These are phyloP conservation scores for Macaca mulatta DNA, from an alignment of 2,113 vertebrate genomes.

Conservation along the genomic window DNA sequence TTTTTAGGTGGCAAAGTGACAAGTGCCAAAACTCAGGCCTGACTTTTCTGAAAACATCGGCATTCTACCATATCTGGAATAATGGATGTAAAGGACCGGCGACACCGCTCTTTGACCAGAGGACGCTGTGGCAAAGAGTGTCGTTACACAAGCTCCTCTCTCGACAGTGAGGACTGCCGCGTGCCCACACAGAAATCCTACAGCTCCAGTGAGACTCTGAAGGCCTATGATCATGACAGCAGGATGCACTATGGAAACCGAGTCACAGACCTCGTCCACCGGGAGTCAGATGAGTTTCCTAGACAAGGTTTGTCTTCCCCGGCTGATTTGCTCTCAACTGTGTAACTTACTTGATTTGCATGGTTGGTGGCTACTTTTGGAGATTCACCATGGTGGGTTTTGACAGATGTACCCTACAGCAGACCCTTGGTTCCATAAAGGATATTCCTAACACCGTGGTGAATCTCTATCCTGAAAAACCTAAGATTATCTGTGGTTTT, in stretches of 20 bases:
- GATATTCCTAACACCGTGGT: neutral
- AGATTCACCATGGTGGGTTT: neutral
- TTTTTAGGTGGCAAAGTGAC: conserved; percentile 77
- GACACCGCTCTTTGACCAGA: conserved; percentile 93
- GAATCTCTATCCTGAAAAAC: neutral
- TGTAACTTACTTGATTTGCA: rapidly evolving
- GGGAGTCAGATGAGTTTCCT: conserved; percentile 95
- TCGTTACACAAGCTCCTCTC: conserved; percentile 93
- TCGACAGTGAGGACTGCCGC: conserved; percentile 94
- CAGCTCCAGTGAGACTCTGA: conserved; percentile 97
- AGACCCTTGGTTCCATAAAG: neutral
- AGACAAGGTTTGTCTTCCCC: conserved; percentile 90
- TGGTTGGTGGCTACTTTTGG: neutral
- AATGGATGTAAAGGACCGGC: conserved; percentile 96
- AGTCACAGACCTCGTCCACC: conserved; percentile 95
- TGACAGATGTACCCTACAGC: neutral
- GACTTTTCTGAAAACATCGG: neutral
- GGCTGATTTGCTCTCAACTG: rapidly evolving
- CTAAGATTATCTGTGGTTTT: neutral
- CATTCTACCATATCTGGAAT: neutral
- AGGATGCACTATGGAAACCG: conserved; percentile 95
- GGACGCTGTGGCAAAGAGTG: conserved; percentile 93
- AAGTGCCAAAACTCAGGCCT: neutral
- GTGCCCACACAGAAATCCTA: conserved; percentile 98
- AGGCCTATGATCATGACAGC: conserved; percentile 95